These are phyloP conservation scores for Pampusana beccarii DNA, from an alignment of 2,113 vertebrate genomes.

Conservation along the genomic window DNA sequence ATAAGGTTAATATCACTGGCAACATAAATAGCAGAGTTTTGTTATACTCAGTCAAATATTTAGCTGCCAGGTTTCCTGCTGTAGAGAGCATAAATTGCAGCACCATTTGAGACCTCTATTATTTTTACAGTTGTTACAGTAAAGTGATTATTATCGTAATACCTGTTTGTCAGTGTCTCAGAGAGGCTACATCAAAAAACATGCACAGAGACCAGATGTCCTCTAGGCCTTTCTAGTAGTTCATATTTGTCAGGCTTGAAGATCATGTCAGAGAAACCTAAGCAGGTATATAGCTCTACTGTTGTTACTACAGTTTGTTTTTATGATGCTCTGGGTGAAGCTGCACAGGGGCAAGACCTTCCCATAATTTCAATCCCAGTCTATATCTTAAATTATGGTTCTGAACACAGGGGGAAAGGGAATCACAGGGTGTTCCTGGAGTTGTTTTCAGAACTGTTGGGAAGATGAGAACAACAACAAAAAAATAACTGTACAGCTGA, in stretches of 20 bases:
- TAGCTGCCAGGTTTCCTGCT: neutral
- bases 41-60: neutral
- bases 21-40: neutral
- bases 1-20: neutral
- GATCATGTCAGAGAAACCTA: neutral
- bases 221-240: neutral
- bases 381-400: neutral
- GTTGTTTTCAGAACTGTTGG: neutral
- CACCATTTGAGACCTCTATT: neutral
- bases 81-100: neutral
- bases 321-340: neutral
- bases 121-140: neutral
- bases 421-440: neutral
- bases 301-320: neutral
- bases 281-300: neutral
- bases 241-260: neutral
- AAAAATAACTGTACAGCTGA: neutral
- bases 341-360: neutral
- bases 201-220: neutral
- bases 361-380: neutral
- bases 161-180: neutral
- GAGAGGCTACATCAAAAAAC: neutral
- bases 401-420: neutral
- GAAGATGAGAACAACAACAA: neutral
- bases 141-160: neutral